Evolutionary conservation across 2,113 vertebrate species (phyloP).

Genomic region (Verasper variegatus): DNA sequence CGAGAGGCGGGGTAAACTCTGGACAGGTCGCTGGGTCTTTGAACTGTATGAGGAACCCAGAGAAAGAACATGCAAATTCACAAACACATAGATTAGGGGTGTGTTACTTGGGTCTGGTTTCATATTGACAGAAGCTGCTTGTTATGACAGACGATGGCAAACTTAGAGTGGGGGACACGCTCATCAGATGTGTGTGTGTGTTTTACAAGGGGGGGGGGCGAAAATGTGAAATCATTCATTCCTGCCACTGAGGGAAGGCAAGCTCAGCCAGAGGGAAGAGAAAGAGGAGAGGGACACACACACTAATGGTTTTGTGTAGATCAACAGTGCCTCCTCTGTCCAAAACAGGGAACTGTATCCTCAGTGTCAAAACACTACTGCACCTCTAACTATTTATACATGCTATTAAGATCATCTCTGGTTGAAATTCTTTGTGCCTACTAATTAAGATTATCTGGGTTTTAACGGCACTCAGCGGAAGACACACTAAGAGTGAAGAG

Average conservation of each 20-base stretch:
- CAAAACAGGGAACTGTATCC: slow-evolving; percentile 4
- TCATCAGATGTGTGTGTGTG: neutral
- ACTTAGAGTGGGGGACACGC: no score
- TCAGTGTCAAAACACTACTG: neutral
- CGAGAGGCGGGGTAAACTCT: no score
- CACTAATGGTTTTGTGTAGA: slow-evolving; percentile 1
- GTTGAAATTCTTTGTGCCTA: slow-evolving; percentile 3
- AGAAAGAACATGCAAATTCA: no score
- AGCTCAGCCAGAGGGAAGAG: neutral
- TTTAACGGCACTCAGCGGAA: neutral
- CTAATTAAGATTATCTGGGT: neutral
- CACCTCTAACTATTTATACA: neutral
- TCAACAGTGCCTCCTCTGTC: slow-evolving; percentile 70
- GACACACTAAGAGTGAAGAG: neutral
- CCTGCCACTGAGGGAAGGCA: slow-evolving; percentile 34
- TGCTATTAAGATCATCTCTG: neutral
- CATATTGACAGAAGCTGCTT: no score
- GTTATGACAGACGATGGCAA: no score
- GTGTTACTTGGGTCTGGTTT: no score
- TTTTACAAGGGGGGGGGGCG: slow-evolving; percentile 10
- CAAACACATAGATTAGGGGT: no score
- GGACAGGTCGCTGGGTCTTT: no score
- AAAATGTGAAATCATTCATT: slow-evolving; percentile 63
- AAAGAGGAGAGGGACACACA: neutral
- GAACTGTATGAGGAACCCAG: no score